Conservation (phyloP, 2,113 vertebrate genomes). For the Hoplias malabaricus region DNA sequence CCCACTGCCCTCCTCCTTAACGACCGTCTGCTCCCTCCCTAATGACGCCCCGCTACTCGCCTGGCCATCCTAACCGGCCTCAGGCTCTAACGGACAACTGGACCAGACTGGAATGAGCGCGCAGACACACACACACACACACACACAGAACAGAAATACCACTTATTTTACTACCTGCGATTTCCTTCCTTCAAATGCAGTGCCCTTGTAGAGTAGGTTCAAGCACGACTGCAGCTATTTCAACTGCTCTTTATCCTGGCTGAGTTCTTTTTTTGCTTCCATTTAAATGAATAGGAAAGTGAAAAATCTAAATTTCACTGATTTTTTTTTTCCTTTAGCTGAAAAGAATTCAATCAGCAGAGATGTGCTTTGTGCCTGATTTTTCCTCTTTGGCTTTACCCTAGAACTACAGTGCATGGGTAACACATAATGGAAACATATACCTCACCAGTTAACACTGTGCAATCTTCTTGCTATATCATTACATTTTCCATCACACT, state of each 20-base stretch:
- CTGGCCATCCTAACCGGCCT: slow-evolving; percentile 41
- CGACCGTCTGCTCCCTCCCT: slow-evolving; percentile 68
- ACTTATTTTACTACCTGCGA: not conserved
- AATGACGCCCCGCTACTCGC: slow-evolving; percentile 53
- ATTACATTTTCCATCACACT: not conserved
- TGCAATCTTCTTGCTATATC: not conserved
- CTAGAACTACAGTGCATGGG: not conserved
- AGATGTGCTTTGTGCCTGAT: not conserved
- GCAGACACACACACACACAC: not conserved
- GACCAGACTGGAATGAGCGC: not conserved
- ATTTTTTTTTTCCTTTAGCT: not conserved
- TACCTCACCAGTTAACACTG: not conserved
- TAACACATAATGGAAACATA: not conserved
- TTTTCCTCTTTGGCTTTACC: not conserved
- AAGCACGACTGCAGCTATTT: not conserved
- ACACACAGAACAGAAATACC: not conserved
- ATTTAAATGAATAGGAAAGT: no score
- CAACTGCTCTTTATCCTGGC: not conserved
- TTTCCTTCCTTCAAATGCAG: not conserved
- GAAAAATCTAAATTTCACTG: not conserved
- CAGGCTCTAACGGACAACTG: slow-evolving; percentile 27
- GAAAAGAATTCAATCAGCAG: not conserved
- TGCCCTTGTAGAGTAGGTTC: not conserved
- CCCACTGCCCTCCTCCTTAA: slow-evolving; percentile 36
- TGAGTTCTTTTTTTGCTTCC: not conserved